These are phyloP conservation scores for Cotesia vestalis DNA, from an alignment of 1,140 invertebrate genomes.

Conservation along the genomic window DNA sequence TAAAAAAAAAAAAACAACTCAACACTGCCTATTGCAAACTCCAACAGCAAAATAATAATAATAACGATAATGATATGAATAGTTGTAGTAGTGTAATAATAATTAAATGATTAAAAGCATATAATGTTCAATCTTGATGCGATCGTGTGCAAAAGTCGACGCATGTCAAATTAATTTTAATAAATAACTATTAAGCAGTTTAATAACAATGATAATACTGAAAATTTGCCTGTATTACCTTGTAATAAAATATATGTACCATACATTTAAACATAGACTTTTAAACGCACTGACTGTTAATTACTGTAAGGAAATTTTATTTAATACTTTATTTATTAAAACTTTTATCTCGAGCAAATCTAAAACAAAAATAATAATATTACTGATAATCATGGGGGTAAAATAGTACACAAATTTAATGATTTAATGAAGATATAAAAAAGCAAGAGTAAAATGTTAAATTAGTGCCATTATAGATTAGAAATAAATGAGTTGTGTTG, in stretches of 20 bases:
- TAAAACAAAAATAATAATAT: background rate
- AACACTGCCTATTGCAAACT: conserved; percentile 1
- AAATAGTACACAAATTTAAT: no score
- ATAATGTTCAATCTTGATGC: no score
- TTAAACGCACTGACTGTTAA: conserved; percentile 45
- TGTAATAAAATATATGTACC: conserved; percentile 40
- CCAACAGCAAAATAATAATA: conserved; percentile 5
- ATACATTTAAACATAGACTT: conserved; percentile 36
- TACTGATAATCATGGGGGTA: no score
- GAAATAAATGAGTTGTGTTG: conserved; percentile 13
- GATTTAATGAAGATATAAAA: background rate
- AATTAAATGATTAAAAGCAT: background rate
- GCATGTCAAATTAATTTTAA: conserved; percentile 13
- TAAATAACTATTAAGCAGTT: conserved; percentile 14
- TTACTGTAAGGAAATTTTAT: no score
- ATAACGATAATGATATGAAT: background rate
- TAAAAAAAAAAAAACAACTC: background rate
- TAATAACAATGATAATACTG: background rate
- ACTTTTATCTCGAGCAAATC: conserved; percentile 20
- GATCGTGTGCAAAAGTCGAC: no score
- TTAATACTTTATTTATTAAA: conserved; percentile 32
- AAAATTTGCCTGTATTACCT: conserved; percentile 46
- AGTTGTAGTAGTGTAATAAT: background rate
- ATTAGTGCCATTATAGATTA: conserved; percentile 33
- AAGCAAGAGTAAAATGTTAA: conserved; percentile 10